Base-by-base conservation (phyloP, 2,888 invertebrate genomes). In the Pandemis heparana region DNA sequence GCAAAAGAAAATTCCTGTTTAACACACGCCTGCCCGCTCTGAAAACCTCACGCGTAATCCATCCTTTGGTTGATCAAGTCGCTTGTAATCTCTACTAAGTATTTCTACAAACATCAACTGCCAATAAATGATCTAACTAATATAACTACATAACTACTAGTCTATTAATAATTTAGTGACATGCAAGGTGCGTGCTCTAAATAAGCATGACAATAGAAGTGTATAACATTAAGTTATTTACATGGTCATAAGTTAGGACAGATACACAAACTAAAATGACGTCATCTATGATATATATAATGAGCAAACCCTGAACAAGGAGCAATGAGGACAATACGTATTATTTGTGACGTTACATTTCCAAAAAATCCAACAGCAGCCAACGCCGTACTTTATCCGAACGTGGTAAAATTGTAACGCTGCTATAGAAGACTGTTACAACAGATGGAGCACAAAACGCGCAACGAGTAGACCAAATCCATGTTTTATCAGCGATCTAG, bases 1-100 rank as follows among this genome's bases (percentile, higher is more conserved):
- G 94, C 82, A 93, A 93, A 90, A 90, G 85, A 92, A 89, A 89
- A 83, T 71, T 77, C 74, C 73, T 76, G 81, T 88, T 89, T 87
- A 85, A 83, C 80, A 83, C 77, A 77, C 78, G 78, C 75, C 78
- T 74, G 76, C 67, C 75, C 23, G 14, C 9, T 14, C 18, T 56
- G 9, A 5, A 59, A 9, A 10, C n/a, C 4, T 43, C 18, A 51
- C 10, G 23, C 14, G 23, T 10, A 23, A 16, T 51, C 46, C 48
- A 60, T 48, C 18, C n/a, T 39, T 18, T 32, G 18, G 18, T 51
- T 38, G 46, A 32, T n/a, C 39, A 53, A 48, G 10, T 5, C 6
- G 16, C 23, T 56, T 43, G 32, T 61, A 51, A n/a, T 60, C 39
- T 48, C 16, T 39, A 12, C 48, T 32, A 32, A 32, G 23, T 32